Percentiles rank a stretch among this genome's conserved stretches.
Conservation (phyloP, 2,113 vertebrate genomes). For the Pomatorhinus ruficollis region DNA sequence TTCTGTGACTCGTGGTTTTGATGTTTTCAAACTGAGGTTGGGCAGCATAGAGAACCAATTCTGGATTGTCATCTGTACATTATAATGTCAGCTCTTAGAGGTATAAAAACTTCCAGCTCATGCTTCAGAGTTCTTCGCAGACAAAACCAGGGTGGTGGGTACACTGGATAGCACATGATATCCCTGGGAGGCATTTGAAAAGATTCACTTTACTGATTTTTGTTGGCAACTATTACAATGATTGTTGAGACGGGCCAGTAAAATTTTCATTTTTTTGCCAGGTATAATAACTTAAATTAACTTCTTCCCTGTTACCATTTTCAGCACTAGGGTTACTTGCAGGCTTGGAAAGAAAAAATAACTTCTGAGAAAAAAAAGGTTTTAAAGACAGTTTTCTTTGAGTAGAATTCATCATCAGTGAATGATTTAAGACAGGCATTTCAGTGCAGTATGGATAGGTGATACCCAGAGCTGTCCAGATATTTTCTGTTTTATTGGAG, state of each 20-base stretch:
- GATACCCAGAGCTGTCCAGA: not conserved
- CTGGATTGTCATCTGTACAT: not conserved
- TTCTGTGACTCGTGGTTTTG: not conserved
- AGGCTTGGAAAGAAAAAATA: not conserved
- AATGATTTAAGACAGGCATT: not conserved
- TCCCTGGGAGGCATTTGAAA: not conserved
- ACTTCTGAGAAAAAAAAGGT: not conserved
- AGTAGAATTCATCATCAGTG: not conserved
- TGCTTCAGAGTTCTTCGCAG: not conserved
- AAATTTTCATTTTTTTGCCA: not conserved
- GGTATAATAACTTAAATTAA: not conserved
- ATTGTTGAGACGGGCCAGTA: not conserved
- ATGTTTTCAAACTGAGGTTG: not conserved
- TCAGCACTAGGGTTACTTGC: not conserved
- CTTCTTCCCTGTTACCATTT: not conserved
- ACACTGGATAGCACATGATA: not conserved
- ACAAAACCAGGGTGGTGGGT: not conserved
- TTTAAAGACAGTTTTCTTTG: not conserved
- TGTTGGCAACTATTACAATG: not conserved
- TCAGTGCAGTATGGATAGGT: not conserved
- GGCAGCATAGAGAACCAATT: not conserved
- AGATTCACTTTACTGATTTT: not conserved
- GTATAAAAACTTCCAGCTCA: not conserved
- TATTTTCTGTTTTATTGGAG: not conserved
- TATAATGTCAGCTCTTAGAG: not conserved